Conservation (phyloP, 2,113 vertebrate species). For the Planiliza haematocheilus region DNA sequence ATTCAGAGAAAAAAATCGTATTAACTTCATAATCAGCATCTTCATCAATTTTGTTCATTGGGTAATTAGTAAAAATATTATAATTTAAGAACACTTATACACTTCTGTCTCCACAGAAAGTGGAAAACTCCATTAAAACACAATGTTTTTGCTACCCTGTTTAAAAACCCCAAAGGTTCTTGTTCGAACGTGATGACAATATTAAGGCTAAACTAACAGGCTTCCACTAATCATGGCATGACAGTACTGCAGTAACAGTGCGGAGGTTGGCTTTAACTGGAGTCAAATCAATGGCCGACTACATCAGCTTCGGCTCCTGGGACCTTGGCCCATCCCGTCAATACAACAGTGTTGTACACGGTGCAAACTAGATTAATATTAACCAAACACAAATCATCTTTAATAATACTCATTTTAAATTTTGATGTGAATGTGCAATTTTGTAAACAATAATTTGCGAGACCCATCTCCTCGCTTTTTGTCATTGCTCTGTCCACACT, state of each 20-base stretch:
- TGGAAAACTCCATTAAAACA: too few relatives aligned
- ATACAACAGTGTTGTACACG: not conserved
- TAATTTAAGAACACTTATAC: too few relatives aligned
- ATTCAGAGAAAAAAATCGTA: too few relatives aligned
- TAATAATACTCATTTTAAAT: not conserved
- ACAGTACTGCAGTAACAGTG: not conserved
- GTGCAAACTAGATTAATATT: conserved; percentile 13
- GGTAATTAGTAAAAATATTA: too few relatives aligned
- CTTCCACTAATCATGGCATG: conserved; percentile 15
- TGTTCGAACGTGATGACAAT: not conserved
- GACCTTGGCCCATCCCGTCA: conserved; percentile 6
- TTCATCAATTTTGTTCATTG: too few relatives aligned
- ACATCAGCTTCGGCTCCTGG: conserved; percentile 9
- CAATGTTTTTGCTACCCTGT: too few relatives aligned
- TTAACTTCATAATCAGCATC: too few relatives aligned
- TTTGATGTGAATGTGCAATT: not conserved
- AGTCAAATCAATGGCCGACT: conserved; percentile 25
- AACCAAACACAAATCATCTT: not conserved
- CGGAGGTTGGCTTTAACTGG: not conserved
- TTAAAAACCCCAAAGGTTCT: too few relatives aligned
- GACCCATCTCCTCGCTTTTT: too few relatives aligned
- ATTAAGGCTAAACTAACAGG: not conserved
- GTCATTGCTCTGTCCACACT: too few relatives aligned
- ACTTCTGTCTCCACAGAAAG: too few relatives aligned
- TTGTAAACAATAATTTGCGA: too few relatives aligned